phyloP scores from a whole-genome alignment of 2,888 invertebrate species.

The Drosophila borealis region DNA sequence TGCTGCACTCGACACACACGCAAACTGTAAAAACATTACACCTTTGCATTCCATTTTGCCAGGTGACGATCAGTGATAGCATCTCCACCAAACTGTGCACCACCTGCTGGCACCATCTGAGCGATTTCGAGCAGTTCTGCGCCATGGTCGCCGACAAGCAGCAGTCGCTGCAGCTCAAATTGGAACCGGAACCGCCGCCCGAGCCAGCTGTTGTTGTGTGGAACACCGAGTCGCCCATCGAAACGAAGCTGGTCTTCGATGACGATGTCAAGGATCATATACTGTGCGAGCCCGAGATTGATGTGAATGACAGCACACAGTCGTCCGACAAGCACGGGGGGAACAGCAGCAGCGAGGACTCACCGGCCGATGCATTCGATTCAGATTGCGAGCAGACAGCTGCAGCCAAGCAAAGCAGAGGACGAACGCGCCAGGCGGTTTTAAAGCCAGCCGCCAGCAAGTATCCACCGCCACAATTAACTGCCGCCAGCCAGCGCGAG shows the following conservation, averaged over 20 bases:
- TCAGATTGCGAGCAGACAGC: constrained; percentile 3
- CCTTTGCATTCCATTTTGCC: background rate
- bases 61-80: constrained; percentile 56
- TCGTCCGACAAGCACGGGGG: constrained; percentile 3
- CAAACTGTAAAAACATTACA: background rate
- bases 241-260: constrained; percentile 54
- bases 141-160: constrained; percentile 68
- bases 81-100: constrained; percentile 64
- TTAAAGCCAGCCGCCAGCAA: constrained; percentile 4
- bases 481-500: constrained; percentile 43
- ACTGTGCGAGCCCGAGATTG: constrained; percentile 73
- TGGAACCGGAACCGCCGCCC: constrained; percentile 62
- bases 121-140: constrained; percentile 66
- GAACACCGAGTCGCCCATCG: constrained; percentile 54
- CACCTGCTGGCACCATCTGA: constrained; percentile 56
- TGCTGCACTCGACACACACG: constrained; percentile 9
- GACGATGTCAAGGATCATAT: constrained; percentile 70
- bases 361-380: constrained; percentile 16
- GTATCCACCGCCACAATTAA: background rate
- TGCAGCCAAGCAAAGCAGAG: constrained; percentile 28
- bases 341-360: constrained; percentile 2
- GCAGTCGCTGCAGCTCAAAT: constrained; percentile 55
- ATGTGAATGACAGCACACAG: constrained; percentile 43
- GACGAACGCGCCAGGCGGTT: constrained; percentile 30
- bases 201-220: constrained; percentile 57